Conservation (phyloP, 2,888 invertebrate genomes). For the Chaetogeoica ovagalla region DNA sequence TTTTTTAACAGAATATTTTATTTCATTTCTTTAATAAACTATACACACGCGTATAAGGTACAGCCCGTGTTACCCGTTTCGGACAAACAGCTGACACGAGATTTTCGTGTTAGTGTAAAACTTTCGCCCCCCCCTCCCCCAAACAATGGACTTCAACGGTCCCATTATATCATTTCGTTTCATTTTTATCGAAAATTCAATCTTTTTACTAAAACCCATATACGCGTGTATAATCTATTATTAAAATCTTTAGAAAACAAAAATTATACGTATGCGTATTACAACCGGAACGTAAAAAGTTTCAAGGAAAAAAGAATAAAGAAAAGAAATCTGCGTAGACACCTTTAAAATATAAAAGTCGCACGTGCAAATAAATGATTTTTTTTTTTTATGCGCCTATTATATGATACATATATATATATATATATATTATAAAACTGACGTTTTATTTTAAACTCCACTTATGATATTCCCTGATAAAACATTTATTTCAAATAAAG, state of each 20-base stretch:
- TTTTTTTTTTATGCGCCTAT: background rate
- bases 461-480: background rate
- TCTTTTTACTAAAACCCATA: conserved; percentile 5
- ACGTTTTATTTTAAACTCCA: background rate
- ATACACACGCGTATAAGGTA: no score
- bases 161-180: conserved; percentile 15
- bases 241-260: background rate
- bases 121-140: background rate
- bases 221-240: background rate
- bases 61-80: background rate
- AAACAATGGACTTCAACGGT: conserved; percentile 33
- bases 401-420: no score
- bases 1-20: no score
- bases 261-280: background rate
- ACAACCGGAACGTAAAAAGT: background rate
- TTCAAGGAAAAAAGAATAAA: background rate
- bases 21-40: no score
- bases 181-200: conserved; percentile 23
- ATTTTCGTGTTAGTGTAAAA: conserved; percentile 8
- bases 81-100: background rate
- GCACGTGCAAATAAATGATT: conserved; percentile 6
- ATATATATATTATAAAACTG: no score
- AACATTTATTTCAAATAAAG: background rate
- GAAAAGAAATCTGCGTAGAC: no score
- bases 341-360: background rate